phyloP scores from a whole-genome alignment of 2,888 invertebrate species.

The Chrysomela aeneicollis region DNA sequence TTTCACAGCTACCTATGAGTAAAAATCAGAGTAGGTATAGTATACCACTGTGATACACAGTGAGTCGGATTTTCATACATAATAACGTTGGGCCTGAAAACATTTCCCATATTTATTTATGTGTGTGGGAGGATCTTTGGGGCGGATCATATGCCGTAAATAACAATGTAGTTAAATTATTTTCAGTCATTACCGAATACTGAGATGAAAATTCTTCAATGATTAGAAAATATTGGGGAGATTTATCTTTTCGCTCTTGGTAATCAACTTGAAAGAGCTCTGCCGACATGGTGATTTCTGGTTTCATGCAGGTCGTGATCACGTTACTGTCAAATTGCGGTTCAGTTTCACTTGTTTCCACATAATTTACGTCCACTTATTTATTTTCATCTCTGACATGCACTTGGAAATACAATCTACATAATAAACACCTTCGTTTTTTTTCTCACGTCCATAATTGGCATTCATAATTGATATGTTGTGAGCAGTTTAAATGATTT shows the following conservation, averaged over 20 bases:
- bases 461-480: no score
- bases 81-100: background rate
- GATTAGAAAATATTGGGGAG: background rate
- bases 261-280: background rate
- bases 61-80: no score
- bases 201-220: background rate
- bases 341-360: background rate
- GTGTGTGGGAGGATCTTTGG: background rate
- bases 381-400: background rate
- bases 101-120: background rate
- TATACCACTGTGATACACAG: no score
- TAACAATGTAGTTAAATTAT: background rate
- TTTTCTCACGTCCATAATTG: no score
- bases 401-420: no score
- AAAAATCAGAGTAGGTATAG: no score
- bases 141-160: background rate
- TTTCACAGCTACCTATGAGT: no score
- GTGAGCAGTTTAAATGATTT: no score
- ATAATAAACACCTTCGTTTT: no score
- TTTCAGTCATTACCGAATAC: background rate
- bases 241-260: background rate
- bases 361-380: background rate
- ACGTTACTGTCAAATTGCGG: background rate
- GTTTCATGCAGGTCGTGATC: constrained; percentile 5
- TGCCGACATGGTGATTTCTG: background rate